Conservation (phyloP, 1,140 invertebrate genomes). For the Seison nebaliae region DNA sequence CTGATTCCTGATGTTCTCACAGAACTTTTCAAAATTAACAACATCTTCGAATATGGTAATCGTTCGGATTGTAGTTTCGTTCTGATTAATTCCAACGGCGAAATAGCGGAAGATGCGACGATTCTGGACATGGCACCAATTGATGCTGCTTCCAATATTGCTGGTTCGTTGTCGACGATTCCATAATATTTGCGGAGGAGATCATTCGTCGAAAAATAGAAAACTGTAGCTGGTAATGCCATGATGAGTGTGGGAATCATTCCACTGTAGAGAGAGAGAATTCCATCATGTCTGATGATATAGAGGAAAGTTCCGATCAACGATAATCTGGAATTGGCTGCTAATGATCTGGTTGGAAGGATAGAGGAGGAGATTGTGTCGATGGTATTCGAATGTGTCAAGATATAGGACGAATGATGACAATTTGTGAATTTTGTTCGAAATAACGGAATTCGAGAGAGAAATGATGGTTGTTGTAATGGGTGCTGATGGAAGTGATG, state of each 20-base stretch:
- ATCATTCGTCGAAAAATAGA: constrained; percentile 11
- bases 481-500: background rate
- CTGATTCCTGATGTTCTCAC: background rate
- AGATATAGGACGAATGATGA: background rate
- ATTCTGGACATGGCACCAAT: constrained; percentile 6
- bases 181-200: background rate
- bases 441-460: constrained; percentile 8
- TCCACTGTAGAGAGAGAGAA: constrained; percentile 6
- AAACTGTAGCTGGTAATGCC: constrained; percentile 5
- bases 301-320: constrained; percentile 1
- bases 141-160: background rate
- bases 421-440: too few relatives aligned
- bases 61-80: constrained; percentile 11
- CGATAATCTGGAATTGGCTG: background rate
- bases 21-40: background rate
- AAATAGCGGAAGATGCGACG: constrained; percentile 1
- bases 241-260: constrained; percentile 7
- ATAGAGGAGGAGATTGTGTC: background rate
- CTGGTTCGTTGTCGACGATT: background rate
- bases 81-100: constrained; percentile 7
- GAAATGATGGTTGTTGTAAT: too few relatives aligned
- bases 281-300: constrained; percentile 8
- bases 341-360: background rate
- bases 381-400: background rate
- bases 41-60: constrained; percentile 1